Evolutionary conservation across 1,140 invertebrate genomes (phyloP).

Genomic region (Ceratosolen fusciceps): DNA sequence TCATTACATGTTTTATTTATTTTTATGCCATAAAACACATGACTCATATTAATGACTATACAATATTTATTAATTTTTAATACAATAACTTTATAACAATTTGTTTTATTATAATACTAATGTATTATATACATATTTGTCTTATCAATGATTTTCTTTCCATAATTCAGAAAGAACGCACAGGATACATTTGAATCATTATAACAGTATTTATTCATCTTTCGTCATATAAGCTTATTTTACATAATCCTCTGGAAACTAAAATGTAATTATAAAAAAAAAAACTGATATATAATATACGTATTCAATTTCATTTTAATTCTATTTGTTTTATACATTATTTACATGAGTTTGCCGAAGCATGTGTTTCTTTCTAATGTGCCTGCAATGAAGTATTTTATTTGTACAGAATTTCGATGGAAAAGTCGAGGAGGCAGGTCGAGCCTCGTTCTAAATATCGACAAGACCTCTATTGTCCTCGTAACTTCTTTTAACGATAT

Average conservation of each 20-base stretch:
- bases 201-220: constrained; percentile 21
- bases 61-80: constrained; percentile 56
- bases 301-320: constrained; percentile 29
- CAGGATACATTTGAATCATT: constrained; percentile 25
- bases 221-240: constrained; percentile 40
- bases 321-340: constrained; percentile 48
- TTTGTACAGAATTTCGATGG: constrained; percentile 23
- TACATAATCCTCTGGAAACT: constrained; percentile 31
- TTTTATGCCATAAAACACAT: constrained; percentile 67
- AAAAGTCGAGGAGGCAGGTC: background rate
- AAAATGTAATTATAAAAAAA: constrained; percentile 18
- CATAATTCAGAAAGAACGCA: constrained; percentile 14
- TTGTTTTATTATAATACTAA: constrained; percentile 61
- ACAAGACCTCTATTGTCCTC: background rate
- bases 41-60: constrained; percentile 63
- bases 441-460: constrained; percentile 18
- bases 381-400: constrained; percentile 6
- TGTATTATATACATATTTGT: constrained; percentile 67
- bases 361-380: constrained; percentile 17
- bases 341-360: constrained; percentile 47
- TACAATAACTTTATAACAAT: constrained; percentile 59
- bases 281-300: constrained; percentile 42
- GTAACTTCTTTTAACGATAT: constrained; percentile 13
- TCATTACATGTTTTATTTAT: constrained; percentile 58
- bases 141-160: constrained; percentile 48